Conservation (phyloP, 1,140 invertebrate species). For the Drosophila seguyi region DNA sequence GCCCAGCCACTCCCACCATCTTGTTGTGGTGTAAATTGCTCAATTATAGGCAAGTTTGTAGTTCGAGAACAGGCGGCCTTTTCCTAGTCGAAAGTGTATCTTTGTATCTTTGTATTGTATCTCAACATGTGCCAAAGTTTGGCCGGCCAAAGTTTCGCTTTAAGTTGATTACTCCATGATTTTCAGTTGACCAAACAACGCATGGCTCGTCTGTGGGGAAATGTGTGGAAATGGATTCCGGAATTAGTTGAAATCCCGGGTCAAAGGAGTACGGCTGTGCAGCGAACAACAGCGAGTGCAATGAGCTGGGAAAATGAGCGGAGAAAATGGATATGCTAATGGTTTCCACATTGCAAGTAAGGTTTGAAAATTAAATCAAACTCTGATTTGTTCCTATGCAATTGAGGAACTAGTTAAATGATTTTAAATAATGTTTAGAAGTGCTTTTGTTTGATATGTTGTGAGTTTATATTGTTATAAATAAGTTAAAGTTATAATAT, state of each 20-base stretch:
- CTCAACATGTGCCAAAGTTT: slow-evolving; percentile 51
- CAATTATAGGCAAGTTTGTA: slow-evolving; percentile 71
- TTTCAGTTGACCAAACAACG: slow-evolving; percentile 54
- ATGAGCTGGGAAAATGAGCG: slow-evolving; percentile 3
- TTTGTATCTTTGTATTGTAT: slow-evolving; percentile 28
- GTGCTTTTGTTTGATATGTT: neutral
- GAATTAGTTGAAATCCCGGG: slow-evolving; percentile 5
- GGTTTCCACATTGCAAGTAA: no score
- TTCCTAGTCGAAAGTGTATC: slow-evolving; percentile 3
- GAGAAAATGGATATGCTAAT: neutral
- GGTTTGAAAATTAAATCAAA: neutral
- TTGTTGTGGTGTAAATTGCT: slow-evolving; percentile 80
- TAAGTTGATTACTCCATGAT: slow-evolving; percentile 73
- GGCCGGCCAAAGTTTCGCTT: slow-evolving; percentile 65
- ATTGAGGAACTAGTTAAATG: neutral
- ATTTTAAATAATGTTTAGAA: neutral
- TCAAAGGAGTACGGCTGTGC: slow-evolving; percentile 4
- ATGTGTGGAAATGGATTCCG: slow-evolving; percentile 7
- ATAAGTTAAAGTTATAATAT: no score
- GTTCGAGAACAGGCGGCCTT: neutral
- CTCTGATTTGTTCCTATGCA: neutral
- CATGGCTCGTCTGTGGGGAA: slow-evolving; percentile 19
- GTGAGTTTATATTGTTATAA: no score
- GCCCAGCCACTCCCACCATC: slow-evolving; percentile 16
- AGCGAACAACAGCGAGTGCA: neutral